A percentile compares a stretch with the other conserved stretches of the same genome.
These are phyloP conservation scores for Psix sp. DNA, from an alignment of 1,140 invertebrate genomes.

Conservation along the genomic window DNA sequence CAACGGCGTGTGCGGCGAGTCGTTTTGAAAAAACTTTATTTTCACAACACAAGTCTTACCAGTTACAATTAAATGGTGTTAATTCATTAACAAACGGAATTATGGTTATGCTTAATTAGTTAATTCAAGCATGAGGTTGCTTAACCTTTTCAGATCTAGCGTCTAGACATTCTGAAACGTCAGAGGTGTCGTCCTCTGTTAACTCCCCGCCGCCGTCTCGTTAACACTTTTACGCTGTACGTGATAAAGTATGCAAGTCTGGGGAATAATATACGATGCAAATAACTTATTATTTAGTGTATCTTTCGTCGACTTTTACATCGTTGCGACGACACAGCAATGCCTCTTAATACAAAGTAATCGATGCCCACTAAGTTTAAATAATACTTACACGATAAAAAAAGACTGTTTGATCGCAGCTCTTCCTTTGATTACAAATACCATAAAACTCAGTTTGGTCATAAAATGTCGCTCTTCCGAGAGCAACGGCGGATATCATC, in stretches of 20 bases:
- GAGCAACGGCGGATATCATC: neutral
- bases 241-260: constrained; percentile 37
- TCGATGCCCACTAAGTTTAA: constrained; percentile 17
- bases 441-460: constrained; percentile 6
- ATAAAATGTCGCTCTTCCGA: neutral
- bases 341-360: constrained; percentile 17
- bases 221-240: too few relatives aligned
- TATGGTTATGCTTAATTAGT: constrained; percentile 36
- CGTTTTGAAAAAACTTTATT: constrained; percentile 48
- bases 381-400: constrained; percentile 27
- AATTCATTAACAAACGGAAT: constrained; percentile 43
- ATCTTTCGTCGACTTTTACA: constrained; percentile 23
- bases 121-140: constrained; percentile 42
- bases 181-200: too few relatives aligned
- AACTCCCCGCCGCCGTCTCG: too few relatives aligned
- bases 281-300: constrained; percentile 9
- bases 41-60: constrained; percentile 39
- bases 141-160: too few relatives aligned
- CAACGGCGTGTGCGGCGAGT: constrained; percentile 9
- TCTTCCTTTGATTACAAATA: constrained; percentile 35
- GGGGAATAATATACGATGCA: constrained; percentile 34
- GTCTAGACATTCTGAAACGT: too few relatives aligned
- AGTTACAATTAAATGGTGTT: constrained; percentile 47
- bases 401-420: constrained; percentile 44
- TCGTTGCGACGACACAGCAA: constrained; percentile 13